A percentile compares a stretch with the other conserved stretches of the same genome.
phyloP scores from a whole-genome alignment of 2,888 invertebrate species.

The Chydorus sphaericus region DNA sequence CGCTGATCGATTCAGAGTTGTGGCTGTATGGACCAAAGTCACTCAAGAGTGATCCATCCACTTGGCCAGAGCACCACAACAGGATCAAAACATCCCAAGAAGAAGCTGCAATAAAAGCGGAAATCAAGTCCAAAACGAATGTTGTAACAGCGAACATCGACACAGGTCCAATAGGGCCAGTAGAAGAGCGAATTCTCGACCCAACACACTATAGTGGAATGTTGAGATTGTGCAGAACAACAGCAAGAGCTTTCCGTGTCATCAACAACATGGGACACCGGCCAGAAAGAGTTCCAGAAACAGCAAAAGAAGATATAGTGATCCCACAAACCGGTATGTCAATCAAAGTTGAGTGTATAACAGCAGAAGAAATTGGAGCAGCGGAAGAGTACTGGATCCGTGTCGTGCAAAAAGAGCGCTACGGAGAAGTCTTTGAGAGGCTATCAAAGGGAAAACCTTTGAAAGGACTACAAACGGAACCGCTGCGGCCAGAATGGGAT shows the following conservation, averaged over 20 bases:
- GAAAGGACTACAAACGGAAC: not conserved
- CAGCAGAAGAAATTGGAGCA: no score
- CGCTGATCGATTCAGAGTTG: not conserved
- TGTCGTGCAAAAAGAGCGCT: not conserved
- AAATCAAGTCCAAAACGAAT: not conserved
- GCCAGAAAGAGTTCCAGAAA: no score
- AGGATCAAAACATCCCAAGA: no score
- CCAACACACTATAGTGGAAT: not conserved
- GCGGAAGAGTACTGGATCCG: constrained; percentile 5
- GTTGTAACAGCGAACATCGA: no score
- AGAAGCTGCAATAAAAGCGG: no score
- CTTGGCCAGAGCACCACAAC: not conserved
- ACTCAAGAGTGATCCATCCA: not conserved
- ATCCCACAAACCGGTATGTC: no score
- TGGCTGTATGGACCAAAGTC: not conserved
- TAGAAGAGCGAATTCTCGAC: not conserved
- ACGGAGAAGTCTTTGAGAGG: not conserved
- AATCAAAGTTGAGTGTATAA: no score
- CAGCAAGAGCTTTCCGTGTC: no score
- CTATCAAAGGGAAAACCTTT: not conserved
- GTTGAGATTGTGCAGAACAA: no score
- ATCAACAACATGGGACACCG: no score
- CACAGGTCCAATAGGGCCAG: not conserved
- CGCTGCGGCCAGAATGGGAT: not conserved
- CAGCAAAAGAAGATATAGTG: no score